These are phyloP conservation scores for Brienomyrus longianalis DNA, from an alignment of 2,113 vertebrate species.

Conservation along the genomic window DNA sequence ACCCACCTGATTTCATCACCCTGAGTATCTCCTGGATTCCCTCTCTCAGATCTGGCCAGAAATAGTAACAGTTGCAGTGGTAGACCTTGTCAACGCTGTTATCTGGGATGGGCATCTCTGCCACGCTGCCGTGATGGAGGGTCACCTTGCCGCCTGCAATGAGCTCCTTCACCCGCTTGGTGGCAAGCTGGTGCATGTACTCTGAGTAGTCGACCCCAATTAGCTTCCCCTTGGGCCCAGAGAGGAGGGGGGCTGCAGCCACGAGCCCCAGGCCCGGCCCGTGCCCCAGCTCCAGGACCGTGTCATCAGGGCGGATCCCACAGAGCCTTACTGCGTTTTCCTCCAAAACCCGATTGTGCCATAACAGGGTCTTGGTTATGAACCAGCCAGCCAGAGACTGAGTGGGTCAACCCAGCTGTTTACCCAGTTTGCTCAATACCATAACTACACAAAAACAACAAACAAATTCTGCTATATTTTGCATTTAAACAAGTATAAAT, in stretches of 20 bases:
- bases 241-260: constrained; percentile 19
- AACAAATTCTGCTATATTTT: not conserved
- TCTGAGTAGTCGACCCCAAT: constrained; percentile 30
- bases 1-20: constrained; percentile 62
- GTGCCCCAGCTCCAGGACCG: constrained; percentile 32
- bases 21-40: constrained; percentile 48
- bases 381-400: constrained; percentile 51
- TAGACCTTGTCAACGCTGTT: constrained; percentile 56
- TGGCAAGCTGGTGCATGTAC: constrained; percentile 44
- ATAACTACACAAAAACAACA: constrained; percentile 21
- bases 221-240: constrained; percentile 21
- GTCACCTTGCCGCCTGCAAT: constrained; percentile 47
- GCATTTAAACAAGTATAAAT: not conserved
- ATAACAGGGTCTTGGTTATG: constrained; percentile 37
- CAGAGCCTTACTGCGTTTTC: constrained; percentile 48
- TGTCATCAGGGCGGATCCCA: constrained; percentile 45
- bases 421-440: constrained; percentile 35
- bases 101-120: constrained; percentile 51
- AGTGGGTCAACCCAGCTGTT: constrained; percentile 51
- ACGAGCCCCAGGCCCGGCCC: constrained; percentile 28
- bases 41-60: constrained; percentile 57
- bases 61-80: constrained; percentile 68
- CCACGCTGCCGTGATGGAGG: constrained; percentile 48
- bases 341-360: constrained; percentile 45
- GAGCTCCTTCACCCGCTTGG: constrained; percentile 37